These are phyloP conservation scores for Chloebia gouldiae DNA, from an alignment of 2,113 vertebrate genomes.

Conservation along the genomic window DNA sequence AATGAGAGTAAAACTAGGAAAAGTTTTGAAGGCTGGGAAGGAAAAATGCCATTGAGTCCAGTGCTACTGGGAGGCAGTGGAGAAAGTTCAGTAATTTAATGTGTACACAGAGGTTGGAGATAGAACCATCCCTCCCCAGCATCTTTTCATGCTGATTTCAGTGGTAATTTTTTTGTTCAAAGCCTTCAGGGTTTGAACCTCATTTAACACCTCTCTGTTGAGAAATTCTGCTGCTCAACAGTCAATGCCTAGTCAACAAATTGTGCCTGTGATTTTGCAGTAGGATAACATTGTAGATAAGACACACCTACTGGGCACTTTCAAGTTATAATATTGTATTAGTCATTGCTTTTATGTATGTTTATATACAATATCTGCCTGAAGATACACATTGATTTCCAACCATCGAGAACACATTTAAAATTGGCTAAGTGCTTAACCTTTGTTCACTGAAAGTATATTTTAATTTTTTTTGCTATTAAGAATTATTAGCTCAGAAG, in stretches of 20 bases:
- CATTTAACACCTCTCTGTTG: constrained; percentile 16
- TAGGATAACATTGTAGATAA: constrained; percentile 56
- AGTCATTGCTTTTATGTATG: constrained; percentile 53
- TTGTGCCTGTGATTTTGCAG: constrained; percentile 38
- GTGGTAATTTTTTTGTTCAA: background rate
- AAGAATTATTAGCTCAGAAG: constrained; percentile 18
- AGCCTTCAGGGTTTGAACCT: constrained; percentile 2
- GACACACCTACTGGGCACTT: constrained; percentile 63
- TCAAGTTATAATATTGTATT: constrained; percentile 56
- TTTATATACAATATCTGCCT: constrained; percentile 8
- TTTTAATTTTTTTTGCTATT: background rate
- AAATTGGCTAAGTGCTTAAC: constrained; percentile 44
- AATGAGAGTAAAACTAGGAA: background rate
- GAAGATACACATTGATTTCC: constrained; percentile 43
- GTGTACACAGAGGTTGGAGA: background rate
- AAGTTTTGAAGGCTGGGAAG: background rate
- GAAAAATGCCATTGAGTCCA: background rate
- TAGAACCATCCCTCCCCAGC: background rate
- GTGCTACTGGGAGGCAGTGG: background rate
- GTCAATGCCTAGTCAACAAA: constrained; percentile 37
- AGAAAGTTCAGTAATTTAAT: background rate
- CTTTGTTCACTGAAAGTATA: constrained; percentile 17
- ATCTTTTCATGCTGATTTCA: background rate
- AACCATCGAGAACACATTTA: background rate
- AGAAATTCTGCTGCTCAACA: constrained; percentile 19